Evolutionary conservation across 2,113 vertebrate genomes (phyloP), one percentile per base, ranked within the genome.

Genomic region (Marcusenius ussheri): DNA sequence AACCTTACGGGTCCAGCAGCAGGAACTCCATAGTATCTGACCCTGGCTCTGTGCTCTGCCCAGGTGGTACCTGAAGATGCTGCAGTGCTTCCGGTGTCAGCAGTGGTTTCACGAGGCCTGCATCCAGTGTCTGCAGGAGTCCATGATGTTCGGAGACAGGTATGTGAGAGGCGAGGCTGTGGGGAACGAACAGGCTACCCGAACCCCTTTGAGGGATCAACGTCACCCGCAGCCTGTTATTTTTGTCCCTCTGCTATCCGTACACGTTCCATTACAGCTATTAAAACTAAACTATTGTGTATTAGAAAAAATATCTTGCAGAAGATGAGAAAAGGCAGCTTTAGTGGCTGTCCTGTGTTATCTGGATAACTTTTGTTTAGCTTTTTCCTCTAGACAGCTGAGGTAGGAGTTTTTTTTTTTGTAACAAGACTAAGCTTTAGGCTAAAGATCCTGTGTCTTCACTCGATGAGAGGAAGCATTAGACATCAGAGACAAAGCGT

Each of bases 81-180:
- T 99, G 92, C 98, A 99, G 93, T 99, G 98, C 88, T 96, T 95
- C 92, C 94, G 94, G 58, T 99, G 98, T 93, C 95, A 96, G 85
- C 98, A 99, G 94, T 99, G 98, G 98, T 99, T 99, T 93, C 98
- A 99, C 0, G 98, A 99, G 90, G 98, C 98, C n/a, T 99, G 98
- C 50, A 98, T 97, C 0, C 98, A 99, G 95, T 98, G 97, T 94
- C 96, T 99, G 89, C 98, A 95, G 0, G 97, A 98, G 88, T 95
- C 97, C 92, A 98, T 99, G 97, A 96, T 99, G 97, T 99, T 99
- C 0, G 98, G 98, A 89, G 98, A 99, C 94, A 94, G 98, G 98
- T 99, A 95, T 0, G 56, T 53, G 56, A 66, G 39, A 5, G 27
- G 13, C 8, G 17, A 19, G 21, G 83, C 39, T 11, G 10, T 42